Evolutionary conservation across 2,797 vertebrate genomes (phyloP), one percentile per base, ranked within the genome.

Genomic region (Myotis findleyi): DNA sequence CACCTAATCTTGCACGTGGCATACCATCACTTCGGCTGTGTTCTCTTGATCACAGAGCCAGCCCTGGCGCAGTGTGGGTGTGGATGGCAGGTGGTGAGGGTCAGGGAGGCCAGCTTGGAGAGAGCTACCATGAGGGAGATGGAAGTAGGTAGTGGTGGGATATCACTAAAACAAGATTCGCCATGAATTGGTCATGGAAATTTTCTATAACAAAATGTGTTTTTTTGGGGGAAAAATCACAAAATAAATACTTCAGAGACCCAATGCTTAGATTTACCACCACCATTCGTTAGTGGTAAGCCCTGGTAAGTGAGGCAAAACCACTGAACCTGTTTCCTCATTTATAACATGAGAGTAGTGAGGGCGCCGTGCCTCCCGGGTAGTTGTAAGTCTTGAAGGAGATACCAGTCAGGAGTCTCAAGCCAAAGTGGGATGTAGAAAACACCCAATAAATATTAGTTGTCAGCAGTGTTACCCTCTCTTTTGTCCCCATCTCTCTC

Each of bases 161-260:
- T 57, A 72, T n/a, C 57, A n/a, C 47, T 49, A 82, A 71, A 36
- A 49, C 27, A 86, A 44, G 7, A 30, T 71, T 68, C 16, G 4
- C 13, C 14, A 2, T 33, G 25, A 90, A 51, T 55, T 41, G 33
- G 8, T 69, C 38, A 51, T 33, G 51, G 33, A 75, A 62, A 51
- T 64, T 53, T 86, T 73, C 36, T 62, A 2, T 25, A 87, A 53
- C 38, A 33, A 33, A 82, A 66, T 3, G 2, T 10, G 12, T 77
- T 75, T 41, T 41, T 55, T n/a, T 1, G 2, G 4, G 4, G 6
- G 6, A 7, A 11, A 11, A 4, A 4, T 9, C 30, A 20, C 44
- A 51, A 66, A 36, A 7, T 85, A 59, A 80, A 9, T 36, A 33
- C 85, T 88, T 96, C 79, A 47, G 59, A 79, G 64, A 36, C 0